Evolutionary conservation across 2,888 invertebrate genomes (phyloP), one percentile per base, ranked within the genome.

Genomic region (Seira musarum): DNA sequence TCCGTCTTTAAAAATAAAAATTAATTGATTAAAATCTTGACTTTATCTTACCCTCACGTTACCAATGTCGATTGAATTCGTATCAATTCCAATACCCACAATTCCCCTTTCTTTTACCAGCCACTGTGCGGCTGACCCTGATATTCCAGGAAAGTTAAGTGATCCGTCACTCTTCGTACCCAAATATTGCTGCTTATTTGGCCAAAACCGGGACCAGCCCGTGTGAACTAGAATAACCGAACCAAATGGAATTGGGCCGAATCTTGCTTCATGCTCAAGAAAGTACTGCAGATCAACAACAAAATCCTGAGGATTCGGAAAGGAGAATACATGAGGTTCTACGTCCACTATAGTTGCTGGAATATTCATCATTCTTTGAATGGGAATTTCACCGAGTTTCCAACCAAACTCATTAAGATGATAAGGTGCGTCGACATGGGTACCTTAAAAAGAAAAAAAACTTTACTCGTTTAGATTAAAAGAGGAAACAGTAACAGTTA

Each of bases 361-460:
- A n/a, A 72, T 35, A 19, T 72, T 67, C 6, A 76, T 87, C 25
- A 92, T 85, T 8, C 87, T 87, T 1, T 87, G 87, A 19, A 88
- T 72, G 0, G 91, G 90, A 76, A 93, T 90, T 21, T 92, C 90
- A 3, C 89, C 91, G 0, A 91, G 90, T 49, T 89, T 89, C 87
- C 89, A 88, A 0, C 90, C 90, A 1, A 88, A 86, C n/a, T 87
- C 85, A 57, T 87, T 85, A 86, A 92, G 92, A 87, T 92, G 92
- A 74, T 90, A 90, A 0, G 93, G 92, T 0, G 93, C 91, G 83
- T 93, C 92, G 5, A 93, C 74, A 84, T 93, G 93, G 0, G 93
- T 93, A 0, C 92, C 92, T 21, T 21, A 21, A 61, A 61, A 21
- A 61, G 21, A 57, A 10, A n/a, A 19, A n/a, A n/a, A n/a, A n/a